Evolutionary conservation across 2,797 vertebrate species (phyloP).

Genomic region (Acipenser oxyrinchus): DNA sequence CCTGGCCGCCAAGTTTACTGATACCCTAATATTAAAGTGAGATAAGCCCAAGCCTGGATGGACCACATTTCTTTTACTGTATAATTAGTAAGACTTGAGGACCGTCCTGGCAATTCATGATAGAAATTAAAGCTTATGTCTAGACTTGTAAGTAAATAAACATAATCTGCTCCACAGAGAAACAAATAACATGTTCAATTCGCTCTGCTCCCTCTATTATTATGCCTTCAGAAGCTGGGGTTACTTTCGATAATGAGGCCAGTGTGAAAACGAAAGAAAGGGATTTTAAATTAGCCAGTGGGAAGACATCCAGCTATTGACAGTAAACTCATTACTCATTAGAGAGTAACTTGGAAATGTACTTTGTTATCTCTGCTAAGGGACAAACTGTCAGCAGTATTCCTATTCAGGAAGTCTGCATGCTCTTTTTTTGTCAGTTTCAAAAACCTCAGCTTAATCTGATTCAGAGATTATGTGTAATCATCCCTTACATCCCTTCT

Average conservation of each 20-base stretch:
- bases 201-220: too few relatives aligned
- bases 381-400: constrained; percentile 46
- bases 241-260: not conserved
- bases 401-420: constrained; percentile 58
- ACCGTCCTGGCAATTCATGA: not conserved
- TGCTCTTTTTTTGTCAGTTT: constrained; percentile 51
- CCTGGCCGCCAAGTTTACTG: not conserved
- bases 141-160: not conserved
- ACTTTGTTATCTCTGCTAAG: constrained; percentile 50
- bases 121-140: not conserved
- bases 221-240: too few relatives aligned
- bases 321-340: constrained; percentile 38
- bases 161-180: too few relatives aligned
- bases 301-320: constrained; percentile 23
- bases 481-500: not conserved
- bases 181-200: too few relatives aligned
- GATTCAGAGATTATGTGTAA: constrained; percentile 4
- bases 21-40: not conserved
- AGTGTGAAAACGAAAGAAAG: not conserved
- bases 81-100: not conserved
- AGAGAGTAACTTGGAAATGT: constrained; percentile 34
- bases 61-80: not conserved
- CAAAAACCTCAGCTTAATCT: not conserved
- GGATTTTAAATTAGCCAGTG: constrained; percentile 7
- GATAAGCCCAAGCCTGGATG: not conserved